These are phyloP conservation scores for Plutomurus gul DNA, from an alignment of 1,140 invertebrate species.

Conservation along the genomic window DNA sequence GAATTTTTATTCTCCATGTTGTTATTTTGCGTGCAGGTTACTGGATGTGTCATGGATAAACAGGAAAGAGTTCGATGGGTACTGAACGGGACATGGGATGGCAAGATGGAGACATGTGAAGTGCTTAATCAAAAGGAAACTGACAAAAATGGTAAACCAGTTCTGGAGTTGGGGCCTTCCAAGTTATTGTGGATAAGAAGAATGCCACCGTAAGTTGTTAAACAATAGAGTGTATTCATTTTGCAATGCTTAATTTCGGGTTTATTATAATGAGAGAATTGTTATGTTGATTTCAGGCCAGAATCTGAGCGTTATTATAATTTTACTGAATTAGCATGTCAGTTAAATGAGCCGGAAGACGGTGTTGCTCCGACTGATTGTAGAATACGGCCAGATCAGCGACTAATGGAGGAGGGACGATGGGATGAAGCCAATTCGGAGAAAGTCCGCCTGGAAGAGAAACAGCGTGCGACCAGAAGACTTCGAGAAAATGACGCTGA, in stretches of 20 bases:
- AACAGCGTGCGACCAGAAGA: constrained; percentile 78
- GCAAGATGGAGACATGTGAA: constrained; percentile 89
- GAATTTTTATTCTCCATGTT: not conserved
- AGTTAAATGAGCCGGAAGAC: constrained; percentile 93
- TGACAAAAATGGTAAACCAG: constrained; percentile 73
- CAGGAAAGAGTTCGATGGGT: constrained; percentile 72
- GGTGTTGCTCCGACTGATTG: constrained; percentile 94
- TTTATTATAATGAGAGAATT: not conserved
- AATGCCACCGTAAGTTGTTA: constrained; percentile 68
- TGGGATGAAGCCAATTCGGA: constrained; percentile 96
- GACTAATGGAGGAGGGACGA: constrained; percentile 92
- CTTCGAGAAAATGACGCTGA: constrained; percentile 79
- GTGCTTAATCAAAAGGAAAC: constrained; percentile 74
- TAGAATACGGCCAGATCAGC: constrained; percentile 90
- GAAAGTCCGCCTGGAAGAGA: constrained; percentile 91
- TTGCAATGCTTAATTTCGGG: not conserved
- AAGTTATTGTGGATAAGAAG: constrained; percentile 83
- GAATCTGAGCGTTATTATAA: constrained; percentile 83
- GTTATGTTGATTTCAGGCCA: constrained; percentile 61
- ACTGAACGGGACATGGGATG: constrained; percentile 93
- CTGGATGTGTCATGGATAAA: constrained; percentile 69
- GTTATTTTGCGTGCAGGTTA: too few species aligned
- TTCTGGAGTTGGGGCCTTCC: constrained; percentile 87
- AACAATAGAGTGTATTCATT: constrained; percentile 4
- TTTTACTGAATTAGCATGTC: constrained; percentile 92